A percentile compares a stretch with the other conserved stretches of the same genome.
Conservation (phyloP, 2,113 vertebrate genomes). For the Malurus melanocephalus region DNA sequence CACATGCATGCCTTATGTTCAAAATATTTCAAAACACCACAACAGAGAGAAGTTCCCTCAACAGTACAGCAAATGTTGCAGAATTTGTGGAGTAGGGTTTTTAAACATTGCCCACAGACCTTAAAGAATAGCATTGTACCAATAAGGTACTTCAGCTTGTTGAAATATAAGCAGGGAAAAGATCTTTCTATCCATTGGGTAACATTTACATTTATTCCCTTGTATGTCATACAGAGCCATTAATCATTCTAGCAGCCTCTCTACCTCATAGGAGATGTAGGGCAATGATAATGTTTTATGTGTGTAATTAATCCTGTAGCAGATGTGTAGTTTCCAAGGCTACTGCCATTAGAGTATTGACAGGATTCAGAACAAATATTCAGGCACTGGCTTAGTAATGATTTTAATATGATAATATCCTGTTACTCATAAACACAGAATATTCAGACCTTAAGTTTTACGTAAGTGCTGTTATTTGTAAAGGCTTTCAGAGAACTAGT, state of each 20-base stretch:
- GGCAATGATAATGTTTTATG: slow-evolving; percentile 78
- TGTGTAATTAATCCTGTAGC: slow-evolving; percentile 76
- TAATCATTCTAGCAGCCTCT: slow-evolving; percentile 67
- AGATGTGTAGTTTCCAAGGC: slow-evolving; percentile 75
- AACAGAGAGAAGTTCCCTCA: not conserved
- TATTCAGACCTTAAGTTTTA: slow-evolving; percentile 59
- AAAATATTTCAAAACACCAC: not conserved
- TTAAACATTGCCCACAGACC: not conserved
- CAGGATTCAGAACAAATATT: slow-evolving; percentile 67
- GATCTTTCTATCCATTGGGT: slow-evolving; percentile 31
- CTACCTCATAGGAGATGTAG: slow-evolving; percentile 68
- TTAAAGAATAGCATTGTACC: slow-evolving; percentile 27
- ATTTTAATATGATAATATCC: slow-evolving; percentile 71
- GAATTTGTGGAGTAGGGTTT: not conserved
- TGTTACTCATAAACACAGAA: slow-evolving; percentile 54
- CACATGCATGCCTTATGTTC: accelerated
- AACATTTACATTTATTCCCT: slow-evolving; percentile 62
- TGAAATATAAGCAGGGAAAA: slow-evolving; percentile 33
- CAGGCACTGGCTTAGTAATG: slow-evolving; percentile 54
- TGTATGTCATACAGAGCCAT: slow-evolving; percentile 51
- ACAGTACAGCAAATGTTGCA: not conserved
- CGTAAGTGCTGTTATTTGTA: slow-evolving; percentile 51
- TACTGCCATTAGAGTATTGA: slow-evolving; percentile 70
- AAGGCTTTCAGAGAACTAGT: slow-evolving; percentile 44
- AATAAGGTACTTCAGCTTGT: slow-evolving; percentile 12